These are phyloP conservation scores for Cliona cf. orientalis DNA, from an alignment of 37 sponge, comb jelly and placozoan genomes.

Conservation along the genomic window DNA sequence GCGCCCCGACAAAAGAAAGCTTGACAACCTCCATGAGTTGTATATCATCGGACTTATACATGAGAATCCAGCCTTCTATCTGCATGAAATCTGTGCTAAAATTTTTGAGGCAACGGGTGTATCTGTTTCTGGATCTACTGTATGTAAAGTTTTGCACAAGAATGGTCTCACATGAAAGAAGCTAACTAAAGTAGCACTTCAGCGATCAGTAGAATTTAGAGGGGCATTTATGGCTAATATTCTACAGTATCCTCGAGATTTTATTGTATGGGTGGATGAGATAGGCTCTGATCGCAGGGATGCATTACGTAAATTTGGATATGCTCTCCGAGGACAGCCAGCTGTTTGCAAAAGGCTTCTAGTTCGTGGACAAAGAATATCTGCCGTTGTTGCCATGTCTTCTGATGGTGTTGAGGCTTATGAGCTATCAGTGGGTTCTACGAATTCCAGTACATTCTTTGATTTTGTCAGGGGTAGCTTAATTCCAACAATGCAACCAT, in stretches of 20 bases:
- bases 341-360: constrained; percentile 14
- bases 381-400: constrained; percentile 29
- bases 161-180: constrained; percentile 45
- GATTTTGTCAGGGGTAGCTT: too few relatives aligned
- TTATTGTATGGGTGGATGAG: constrained; percentile 52
- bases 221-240: constrained; percentile 27
- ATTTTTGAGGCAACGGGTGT: constrained; percentile 2
- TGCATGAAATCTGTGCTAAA: constrained; percentile 18
- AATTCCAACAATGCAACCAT: constrained; percentile 26
- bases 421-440: constrained; percentile 11
- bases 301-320: constrained; percentile 42
- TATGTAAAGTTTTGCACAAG: constrained; percentile 10
- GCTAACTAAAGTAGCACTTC: constrained; percentile 14
- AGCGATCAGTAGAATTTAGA: constrained; percentile 29
- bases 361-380: constrained; percentile 23
- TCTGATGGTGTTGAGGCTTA: constrained; percentile 9
- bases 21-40: constrained; percentile 45
- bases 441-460: constrained; percentile 10
- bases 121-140: constrained; percentile 21
- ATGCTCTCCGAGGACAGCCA: constrained; percentile 26
- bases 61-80: constrained; percentile 37
- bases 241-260: constrained; percentile 11
- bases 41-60: constrained; percentile 12
- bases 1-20: background rate
- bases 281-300: constrained; percentile 20